Base-by-base conservation (phyloP, 2,888 invertebrate genomes). In the Hyalella azteca region DNA sequence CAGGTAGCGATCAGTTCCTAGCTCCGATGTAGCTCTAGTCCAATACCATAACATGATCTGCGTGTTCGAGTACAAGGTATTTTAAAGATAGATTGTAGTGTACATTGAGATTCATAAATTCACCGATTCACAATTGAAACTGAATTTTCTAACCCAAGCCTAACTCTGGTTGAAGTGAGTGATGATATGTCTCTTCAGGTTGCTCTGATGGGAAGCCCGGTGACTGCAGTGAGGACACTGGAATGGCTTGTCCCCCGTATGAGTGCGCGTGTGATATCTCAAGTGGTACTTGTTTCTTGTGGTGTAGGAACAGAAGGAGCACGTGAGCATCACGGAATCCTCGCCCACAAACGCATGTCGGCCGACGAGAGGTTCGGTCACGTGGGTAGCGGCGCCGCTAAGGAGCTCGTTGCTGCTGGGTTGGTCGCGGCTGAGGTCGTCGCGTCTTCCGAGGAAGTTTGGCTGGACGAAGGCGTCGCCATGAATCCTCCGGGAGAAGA, bases 171-270 rank as follows among this genome's bases (percentile, higher is more conserved):
- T 54, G 11, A 66, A 66, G 66, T 66, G 66, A 32, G 66, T 66
- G 66, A 66, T 78, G 26, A 82, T 81, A 45, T 82, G 82, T 7
- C 81, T 49, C 22, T 81, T 80, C 39, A 82, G 78, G 41, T 82
- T 81, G 22, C 80, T 79, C 73, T 81, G 81, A 36, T 81, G 81
- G 9, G 83, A 79, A 26, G 81, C 81, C 73, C 77, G 81, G 39
- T 83, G 81, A 2, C 79, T 77, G 54, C 83, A 83, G 54, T 81
- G 78, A 9, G 83, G 80, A 54, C 83, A 83, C 76, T 79, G 78
- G 78, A 79, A 83, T 22, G 83, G 83, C 36, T 81, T 83, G 50
- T 83, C 83, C 45, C 83, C 83, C 3, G 83, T 83, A 39, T 83
- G 83, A 22, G 81, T 83, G 29, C 81, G 73, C 73, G 77, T 80